A percentile compares a stretch with the other conserved stretches of the same genome.
phyloP scores from a whole-genome alignment of 2,797 vertebrate species.

The Rousettus madagascariensis region DNA sequence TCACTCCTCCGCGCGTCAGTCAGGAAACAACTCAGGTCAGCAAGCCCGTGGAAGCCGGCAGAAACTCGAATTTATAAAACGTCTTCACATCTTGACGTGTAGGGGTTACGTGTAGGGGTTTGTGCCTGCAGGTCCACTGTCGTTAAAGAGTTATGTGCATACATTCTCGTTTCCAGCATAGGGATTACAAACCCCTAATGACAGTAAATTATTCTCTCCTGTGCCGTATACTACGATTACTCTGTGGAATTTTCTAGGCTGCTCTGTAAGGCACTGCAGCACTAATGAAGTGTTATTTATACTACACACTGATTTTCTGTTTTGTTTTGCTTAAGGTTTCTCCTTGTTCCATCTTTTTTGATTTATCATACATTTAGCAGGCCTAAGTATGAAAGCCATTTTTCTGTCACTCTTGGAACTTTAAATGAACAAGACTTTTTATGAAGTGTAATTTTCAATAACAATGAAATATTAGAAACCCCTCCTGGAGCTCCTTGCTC shows the following conservation, averaged over 20 bases:
- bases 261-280: constrained; percentile 26
- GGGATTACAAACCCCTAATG: constrained; percentile 61
- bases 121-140: constrained; percentile 54
- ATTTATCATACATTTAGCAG: constrained; percentile 76
- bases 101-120: constrained; percentile 69
- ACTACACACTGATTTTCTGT: constrained; percentile 66
- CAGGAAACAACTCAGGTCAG: not conserved
- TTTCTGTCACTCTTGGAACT: constrained; percentile 73
- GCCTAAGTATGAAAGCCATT: constrained; percentile 65
- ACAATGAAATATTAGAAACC: constrained; percentile 75
- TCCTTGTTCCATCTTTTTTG: constrained; percentile 71
- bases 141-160: constrained; percentile 56
- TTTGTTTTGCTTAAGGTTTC: constrained; percentile 76
- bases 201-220: constrained; percentile 75
- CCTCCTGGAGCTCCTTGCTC: constrained; percentile 25
- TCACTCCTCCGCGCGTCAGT: not conserved
- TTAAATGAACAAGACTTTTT: constrained; percentile 76
- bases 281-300: constrained; percentile 78
- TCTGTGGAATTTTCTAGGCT: constrained; percentile 65
- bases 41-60: not conserved
- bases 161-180: constrained; percentile 36
- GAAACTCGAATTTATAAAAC: constrained; percentile 61
- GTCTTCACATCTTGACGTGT: constrained; percentile 58
- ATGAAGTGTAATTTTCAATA: constrained; percentile 80
- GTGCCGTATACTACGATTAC: not conserved